A percentile compares a stretch with the other conserved stretches of the same genome.
Evolutionary conservation across 2,113 vertebrate species (phyloP).

Genomic region (Gyps fulvus): DNA sequence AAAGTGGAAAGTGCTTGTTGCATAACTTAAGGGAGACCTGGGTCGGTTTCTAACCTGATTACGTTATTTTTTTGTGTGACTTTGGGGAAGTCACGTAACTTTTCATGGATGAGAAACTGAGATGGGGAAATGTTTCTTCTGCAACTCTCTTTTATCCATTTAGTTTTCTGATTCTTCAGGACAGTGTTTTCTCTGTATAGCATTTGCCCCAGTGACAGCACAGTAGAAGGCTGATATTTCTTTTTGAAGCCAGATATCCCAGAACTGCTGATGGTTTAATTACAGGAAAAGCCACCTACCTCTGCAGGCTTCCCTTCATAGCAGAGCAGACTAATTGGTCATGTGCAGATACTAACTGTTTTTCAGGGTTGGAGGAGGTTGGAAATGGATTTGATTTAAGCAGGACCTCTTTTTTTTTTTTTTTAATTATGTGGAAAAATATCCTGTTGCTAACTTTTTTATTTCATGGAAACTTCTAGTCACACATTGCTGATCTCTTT

Average conservation of each 20-base stretch:
- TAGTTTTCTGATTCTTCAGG: background rate
- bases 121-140: background rate
- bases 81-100: background rate
- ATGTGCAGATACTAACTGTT: background rate
- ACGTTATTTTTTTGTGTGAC: background rate
- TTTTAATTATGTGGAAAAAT: background rate
- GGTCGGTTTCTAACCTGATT: fast-evolving
- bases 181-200: background rate
- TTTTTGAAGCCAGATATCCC: background rate
- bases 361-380: background rate
- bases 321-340: background rate
- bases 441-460: background rate
- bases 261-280: background rate
- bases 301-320: background rate
- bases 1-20: background rate
- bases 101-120: background rate
- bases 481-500: background rate
- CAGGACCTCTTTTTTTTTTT: background rate
- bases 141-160: background rate
- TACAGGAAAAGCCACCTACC: background rate
- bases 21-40: background rate
- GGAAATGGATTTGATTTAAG: background rate
- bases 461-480: background rate
- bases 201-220: background rate
- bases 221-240: background rate